Base-by-base conservation (phyloP, 2,888 invertebrate species). In the Heliconius charithonia region DNA sequence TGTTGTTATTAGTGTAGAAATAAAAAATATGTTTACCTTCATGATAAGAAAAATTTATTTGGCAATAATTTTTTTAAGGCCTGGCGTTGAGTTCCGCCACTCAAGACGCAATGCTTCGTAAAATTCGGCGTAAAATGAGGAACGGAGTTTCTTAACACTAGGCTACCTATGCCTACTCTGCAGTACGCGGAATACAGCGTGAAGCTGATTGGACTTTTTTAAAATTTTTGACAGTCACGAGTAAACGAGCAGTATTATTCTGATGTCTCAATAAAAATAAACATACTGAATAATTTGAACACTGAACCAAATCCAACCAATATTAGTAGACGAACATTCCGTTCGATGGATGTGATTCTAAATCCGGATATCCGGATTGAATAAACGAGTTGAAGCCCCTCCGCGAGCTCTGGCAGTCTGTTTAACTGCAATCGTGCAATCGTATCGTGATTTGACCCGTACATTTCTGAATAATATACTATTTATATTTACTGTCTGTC, bases 281-380 rank as follows among this genome's bases (percentile, higher is more conserved):
- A 27, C 9, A 29, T 51, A 27, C 19, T 51, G 19, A 29, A 29
- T 22, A 51, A 56, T 51, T 72, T 72, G n/a, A 32, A 32, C 3
- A n/a, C 70, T 27, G 4, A 51, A n/a, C 37, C 12, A 29, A 27
- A 71, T 32, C 32, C 32, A 41, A 72, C 32, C 56, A 59, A 72
- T 59, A 32, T 22, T 59, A 72, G 32, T 56, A 56, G n/a, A 16
- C 72, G 59, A 72, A 72, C 32, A 72, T 29, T 71, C 29, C 22
- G 56, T 72, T 59, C 32, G 59, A 59, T 74, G 73, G 32, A 63
- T 74, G 73, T 63, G 41, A 74, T 62, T 45, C 73, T 63, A 74
- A 62, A 63, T 74, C 63, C 73, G 77, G 72, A 77, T 67, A 73
- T 77, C 72, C 73, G 73, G 13, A 37, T 73, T 73, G 77, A 73